Conservation (phyloP, 2,888 invertebrate species). For the Chymomyza fuscimana region DNA sequence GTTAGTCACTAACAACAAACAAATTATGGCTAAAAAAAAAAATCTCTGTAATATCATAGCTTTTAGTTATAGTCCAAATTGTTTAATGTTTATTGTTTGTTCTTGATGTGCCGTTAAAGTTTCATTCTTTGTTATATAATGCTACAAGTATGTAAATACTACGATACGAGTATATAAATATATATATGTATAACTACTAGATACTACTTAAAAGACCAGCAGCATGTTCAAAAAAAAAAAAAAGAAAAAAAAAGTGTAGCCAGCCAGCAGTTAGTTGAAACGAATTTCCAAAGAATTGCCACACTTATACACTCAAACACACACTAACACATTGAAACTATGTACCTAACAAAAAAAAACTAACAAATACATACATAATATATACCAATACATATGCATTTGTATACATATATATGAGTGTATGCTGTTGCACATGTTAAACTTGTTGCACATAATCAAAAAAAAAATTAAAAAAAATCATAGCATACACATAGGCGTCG, state of each 20-base stretch:
- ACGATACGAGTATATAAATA: conserved; percentile 24
- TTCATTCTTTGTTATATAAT: conserved; percentile 15
- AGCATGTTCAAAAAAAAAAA: conserved; percentile 18
- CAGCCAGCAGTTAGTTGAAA: conserved; percentile 31
- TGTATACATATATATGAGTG: conserved; percentile 20
- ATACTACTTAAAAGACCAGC: conserved; percentile 24
- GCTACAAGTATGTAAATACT: conserved; percentile 24
- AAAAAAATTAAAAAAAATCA: conserved; percentile 32
- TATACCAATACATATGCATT: conserved; percentile 44
- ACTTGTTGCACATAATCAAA: conserved; percentile 31
- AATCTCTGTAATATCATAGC: conserved; percentile 49
- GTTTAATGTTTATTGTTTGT: conserved; percentile 62
- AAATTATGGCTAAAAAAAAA: not conserved
- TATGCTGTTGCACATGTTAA: conserved; percentile 15
- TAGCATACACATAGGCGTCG: conserved; percentile 42
- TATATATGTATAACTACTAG: conserved; percentile 4
- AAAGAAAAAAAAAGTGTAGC: conserved; percentile 1
- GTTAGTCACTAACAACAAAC: conserved; percentile 13
- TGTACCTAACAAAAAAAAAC: conserved; percentile 61
- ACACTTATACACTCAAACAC: conserved; percentile 28
- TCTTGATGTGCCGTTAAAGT: conserved; percentile 56
- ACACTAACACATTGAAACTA: conserved; percentile 71
- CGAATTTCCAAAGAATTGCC: conserved; percentile 52
- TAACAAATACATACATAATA: conserved; percentile 37
- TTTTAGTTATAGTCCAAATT: conserved; percentile 60